Evolutionary conservation across 2,888 invertebrate species (phyloP).

Genomic region (Meghimatium bilineatum): DNA sequence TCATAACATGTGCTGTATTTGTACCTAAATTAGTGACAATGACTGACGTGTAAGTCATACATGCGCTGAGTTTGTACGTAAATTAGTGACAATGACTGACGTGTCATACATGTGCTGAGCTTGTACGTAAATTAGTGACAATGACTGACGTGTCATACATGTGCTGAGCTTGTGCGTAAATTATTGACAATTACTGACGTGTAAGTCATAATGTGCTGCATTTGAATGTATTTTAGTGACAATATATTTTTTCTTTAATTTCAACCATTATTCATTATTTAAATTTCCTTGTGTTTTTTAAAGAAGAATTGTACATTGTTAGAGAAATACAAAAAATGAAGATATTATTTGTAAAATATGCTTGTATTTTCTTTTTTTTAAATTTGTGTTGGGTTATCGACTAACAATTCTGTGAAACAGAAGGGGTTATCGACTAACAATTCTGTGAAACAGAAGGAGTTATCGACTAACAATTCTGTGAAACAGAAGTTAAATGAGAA

Average conservation of each 20-base stretch:
- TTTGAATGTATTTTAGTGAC: neutral
- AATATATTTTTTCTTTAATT: neutral
- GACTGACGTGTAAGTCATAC: neutral
- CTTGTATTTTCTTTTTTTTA: neutral
- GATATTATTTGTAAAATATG: conserved; percentile 5
- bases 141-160: neutral
- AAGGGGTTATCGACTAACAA: too few relatives aligned
- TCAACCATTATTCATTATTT: neutral
- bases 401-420: too few relatives aligned
- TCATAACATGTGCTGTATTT: neutral
- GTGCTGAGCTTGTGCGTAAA: neutral
- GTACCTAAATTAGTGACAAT: neutral
- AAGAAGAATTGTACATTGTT: conserved; percentile 7
- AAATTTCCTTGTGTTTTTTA: neutral
- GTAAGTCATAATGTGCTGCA: neutral
- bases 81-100: neutral
- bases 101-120: neutral
- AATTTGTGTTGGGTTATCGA: too few relatives aligned
- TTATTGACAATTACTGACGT: neutral
- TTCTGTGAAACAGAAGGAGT: too few relatives aligned
- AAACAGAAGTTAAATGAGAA: too few relatives aligned
- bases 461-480: too few relatives aligned
- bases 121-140: neutral
- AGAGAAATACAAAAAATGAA: conserved; percentile 10
- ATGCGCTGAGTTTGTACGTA: neutral